A percentile compares a stretch with the other conserved stretches of the same genome.
Evolutionary conservation across 2,797 vertebrate species (phyloP).

Genomic region (Chiloscyllium punctatum): DNA sequence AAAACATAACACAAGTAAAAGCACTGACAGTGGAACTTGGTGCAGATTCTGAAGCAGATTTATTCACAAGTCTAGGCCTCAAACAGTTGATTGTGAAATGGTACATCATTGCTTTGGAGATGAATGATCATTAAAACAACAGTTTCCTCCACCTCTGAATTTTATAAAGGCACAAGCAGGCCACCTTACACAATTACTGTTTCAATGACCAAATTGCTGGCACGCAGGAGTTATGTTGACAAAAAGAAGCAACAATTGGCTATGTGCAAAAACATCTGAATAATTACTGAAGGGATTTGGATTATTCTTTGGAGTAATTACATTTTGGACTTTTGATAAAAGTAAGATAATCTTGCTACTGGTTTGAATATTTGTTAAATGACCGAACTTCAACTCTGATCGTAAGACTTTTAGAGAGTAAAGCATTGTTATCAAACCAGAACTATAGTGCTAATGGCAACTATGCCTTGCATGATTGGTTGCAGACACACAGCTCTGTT

Average conservation of each 20-base stretch:
- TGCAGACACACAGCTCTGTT: background rate
- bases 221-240: background rate
- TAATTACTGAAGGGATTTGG: background rate
- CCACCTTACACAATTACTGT: background rate
- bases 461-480: no score
- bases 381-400: background rate
- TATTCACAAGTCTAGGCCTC: background rate
- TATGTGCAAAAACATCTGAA: background rate
- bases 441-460: background rate
- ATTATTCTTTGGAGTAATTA: no score
- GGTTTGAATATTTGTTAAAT: background rate
- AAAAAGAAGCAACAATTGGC: no score
- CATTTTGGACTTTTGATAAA: background rate
- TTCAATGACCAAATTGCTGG: no score
- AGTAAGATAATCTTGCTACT: background rate
- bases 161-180: background rate
- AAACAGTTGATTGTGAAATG: background rate
- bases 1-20: background rate
- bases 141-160: background rate
- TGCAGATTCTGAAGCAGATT: background rate
- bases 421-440: background rate
- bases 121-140: background rate
- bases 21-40: background rate
- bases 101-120: background rate
- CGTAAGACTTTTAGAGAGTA: background rate